A percentile compares a stretch with the other conserved stretches of the same genome.
Evolutionary conservation across 1,140 invertebrate species (phyloP).

Genomic region (Panagrolaimus sp.): DNA sequence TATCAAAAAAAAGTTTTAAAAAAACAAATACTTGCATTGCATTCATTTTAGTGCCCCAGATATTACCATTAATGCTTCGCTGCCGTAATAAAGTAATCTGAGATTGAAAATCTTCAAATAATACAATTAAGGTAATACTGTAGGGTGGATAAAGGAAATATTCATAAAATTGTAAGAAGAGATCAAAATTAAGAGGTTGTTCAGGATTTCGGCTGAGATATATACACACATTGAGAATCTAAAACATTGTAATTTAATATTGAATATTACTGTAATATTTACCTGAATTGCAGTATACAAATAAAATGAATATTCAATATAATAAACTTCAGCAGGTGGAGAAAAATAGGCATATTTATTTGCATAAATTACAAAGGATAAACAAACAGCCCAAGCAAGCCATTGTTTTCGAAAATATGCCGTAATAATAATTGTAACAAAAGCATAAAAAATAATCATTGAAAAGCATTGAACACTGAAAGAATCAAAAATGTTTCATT

Average conservation of each 20-base stretch:
- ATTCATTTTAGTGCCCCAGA: neutral
- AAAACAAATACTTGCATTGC: neutral
- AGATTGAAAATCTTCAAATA: constrained; percentile 51
- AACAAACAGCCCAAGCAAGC: constrained; percentile 34
- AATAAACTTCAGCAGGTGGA: constrained; percentile 34
- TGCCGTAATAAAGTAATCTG: constrained; percentile 26
- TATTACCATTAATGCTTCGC: neutral
- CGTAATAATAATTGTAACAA: constrained; percentile 23
- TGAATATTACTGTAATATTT: neutral
- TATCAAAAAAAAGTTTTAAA: neutral
- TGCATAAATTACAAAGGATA: constrained; percentile 41
- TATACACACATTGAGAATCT: constrained; percentile 46
- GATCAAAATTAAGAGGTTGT: constrained; percentile 18
- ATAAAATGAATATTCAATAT: constrained; percentile 47
- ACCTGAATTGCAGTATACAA: constrained; percentile 42
- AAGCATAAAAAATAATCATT: constrained; percentile 18
- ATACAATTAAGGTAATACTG: constrained; percentile 51
- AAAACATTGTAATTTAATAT: constrained; percentile 8
- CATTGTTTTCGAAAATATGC: constrained; percentile 23
- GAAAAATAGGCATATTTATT: constrained; percentile 26
- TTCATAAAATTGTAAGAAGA: constrained; percentile 32
- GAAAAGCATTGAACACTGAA: constrained; percentile 26
- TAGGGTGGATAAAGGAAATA: constrained; percentile 56
- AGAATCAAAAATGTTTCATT: too few relatives aligned
- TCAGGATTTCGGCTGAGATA: constrained; percentile 25